A percentile compares a stretch with the other conserved stretches of the same genome.
Conservation (phyloP, 2,113 vertebrate species). For the Dendrocopos noguchii region DNA sequence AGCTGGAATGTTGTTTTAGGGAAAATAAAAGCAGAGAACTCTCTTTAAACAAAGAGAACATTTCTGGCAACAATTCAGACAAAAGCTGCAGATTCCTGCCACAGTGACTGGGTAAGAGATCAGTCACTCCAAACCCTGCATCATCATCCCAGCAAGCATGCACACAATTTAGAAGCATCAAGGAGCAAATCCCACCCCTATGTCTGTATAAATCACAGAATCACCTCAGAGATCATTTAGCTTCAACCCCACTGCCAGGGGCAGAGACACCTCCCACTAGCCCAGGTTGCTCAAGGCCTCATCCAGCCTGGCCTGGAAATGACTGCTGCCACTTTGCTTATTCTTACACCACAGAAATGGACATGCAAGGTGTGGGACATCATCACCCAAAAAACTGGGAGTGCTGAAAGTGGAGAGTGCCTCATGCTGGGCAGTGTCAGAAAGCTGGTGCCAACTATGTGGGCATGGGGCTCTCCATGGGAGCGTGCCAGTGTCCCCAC, state of each 20-base stretch:
- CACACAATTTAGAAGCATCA: neutral
- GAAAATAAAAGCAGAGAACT: neutral
- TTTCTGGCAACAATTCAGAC: neutral
- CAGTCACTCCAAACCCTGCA: neutral
- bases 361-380: neutral
- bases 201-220: neutral
- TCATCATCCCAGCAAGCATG: neutral
- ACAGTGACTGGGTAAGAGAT: neutral
- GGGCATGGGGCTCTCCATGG: accelerated
- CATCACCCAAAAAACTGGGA: neutral
- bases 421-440: accelerated
- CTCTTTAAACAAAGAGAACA: neutral
- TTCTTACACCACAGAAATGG: neutral
- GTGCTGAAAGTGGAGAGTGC: neutral
- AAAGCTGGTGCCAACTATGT: neutral
- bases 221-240: too few species aligned
- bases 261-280: too few species aligned
- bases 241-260: too few species aligned
- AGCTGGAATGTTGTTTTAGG: neutral
- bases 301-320: too few species aligned
- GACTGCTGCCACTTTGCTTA: neutral
- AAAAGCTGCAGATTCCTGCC: neutral
- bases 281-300: too few species aligned
- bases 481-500: neutral
- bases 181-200: neutral